These are phyloP conservation scores for Cyprinodon variegatus DNA, from an alignment of 2,113 vertebrate species.

Conservation along the genomic window DNA sequence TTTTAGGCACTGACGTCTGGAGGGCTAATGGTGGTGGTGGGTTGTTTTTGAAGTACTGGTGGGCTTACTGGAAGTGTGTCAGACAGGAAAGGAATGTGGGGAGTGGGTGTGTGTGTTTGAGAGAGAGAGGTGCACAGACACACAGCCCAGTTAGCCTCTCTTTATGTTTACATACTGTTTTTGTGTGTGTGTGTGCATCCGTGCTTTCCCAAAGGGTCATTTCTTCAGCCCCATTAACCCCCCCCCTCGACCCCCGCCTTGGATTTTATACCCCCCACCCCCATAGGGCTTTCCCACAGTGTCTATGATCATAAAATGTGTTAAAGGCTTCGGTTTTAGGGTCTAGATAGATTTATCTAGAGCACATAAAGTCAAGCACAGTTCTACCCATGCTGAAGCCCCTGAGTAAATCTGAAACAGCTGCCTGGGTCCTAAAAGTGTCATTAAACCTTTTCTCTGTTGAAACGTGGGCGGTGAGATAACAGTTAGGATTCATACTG, in stretches of 20 bases:
- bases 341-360: not conserved
- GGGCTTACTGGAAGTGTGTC: constrained; percentile 78
- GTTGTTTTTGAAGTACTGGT: constrained; percentile 69
- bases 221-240: constrained; percentile 28
- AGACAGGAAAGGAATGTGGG: constrained; percentile 75
- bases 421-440: not conserved
- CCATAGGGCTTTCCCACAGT: constrained; percentile 44
- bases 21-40: constrained; percentile 47
- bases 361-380: constrained; percentile 15
- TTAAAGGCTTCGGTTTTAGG: constrained; percentile 7
- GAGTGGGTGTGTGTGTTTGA: constrained; percentile 53
- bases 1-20: constrained; percentile 55
- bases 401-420: constrained; percentile 6
- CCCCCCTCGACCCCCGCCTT: not conserved
- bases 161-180: constrained; percentile 29
- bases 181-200: not conserved
- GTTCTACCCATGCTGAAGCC: not conserved
- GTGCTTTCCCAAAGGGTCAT: constrained; percentile 13
- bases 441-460: not conserved
- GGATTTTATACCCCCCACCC: constrained; percentile 32
- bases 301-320: constrained; percentile 34
- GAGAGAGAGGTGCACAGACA: constrained; percentile 29
- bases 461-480: not conserved
- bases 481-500: not conserved
- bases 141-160: constrained; percentile 22